These are phyloP conservation scores for Gymnoscelis rufifasciata DNA, from an alignment of 2,888 invertebrate species.

Conservation along the genomic window DNA sequence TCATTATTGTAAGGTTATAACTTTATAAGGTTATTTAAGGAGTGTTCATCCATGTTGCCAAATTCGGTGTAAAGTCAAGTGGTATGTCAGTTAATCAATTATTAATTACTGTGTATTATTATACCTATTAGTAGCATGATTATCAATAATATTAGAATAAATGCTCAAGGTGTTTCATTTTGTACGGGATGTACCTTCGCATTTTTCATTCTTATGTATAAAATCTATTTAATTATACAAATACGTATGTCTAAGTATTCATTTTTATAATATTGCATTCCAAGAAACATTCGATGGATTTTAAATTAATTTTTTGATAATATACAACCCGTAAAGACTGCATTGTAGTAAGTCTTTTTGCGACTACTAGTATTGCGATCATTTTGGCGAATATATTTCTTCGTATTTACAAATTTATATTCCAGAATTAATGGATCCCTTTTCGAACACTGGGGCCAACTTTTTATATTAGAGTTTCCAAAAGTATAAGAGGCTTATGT, in stretches of 20 bases:
- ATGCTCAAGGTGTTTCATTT: constrained; percentile 71
- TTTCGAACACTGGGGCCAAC: constrained; percentile 69
- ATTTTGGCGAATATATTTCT: constrained; percentile 44
- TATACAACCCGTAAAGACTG: constrained; percentile 71
- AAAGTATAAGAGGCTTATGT: constrained; percentile 23
- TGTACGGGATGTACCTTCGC: constrained; percentile 62
- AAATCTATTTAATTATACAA: constrained; percentile 32
- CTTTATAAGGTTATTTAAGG: too few species aligned
- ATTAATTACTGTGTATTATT: constrained; percentile 41
- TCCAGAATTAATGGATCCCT: constrained; percentile 69
- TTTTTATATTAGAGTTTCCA: constrained; percentile 51
- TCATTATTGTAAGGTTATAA: constrained; percentile 36
- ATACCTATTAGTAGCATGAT: constrained; percentile 58
- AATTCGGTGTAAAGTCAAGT: constrained; percentile 69
- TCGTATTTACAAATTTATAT: constrained; percentile 61
- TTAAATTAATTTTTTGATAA: constrained; percentile 53
- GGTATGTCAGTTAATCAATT: constrained; percentile 65
- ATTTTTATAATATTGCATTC: constrained; percentile 64
- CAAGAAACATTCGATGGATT: constrained; percentile 57
- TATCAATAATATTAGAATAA: constrained; percentile 68
- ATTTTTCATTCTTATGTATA: constrained; percentile 41
- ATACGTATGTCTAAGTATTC: constrained; percentile 35
- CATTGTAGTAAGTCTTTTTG: constrained; percentile 57
- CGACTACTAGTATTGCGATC: constrained; percentile 50
- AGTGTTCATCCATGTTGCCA: constrained; percentile 76